Percentiles rank a stretch among this genome's conserved stretches.
Evolutionary conservation across 2,113 vertebrate species (phyloP).

Genomic region (Dicrurus megarhynchus): DNA sequence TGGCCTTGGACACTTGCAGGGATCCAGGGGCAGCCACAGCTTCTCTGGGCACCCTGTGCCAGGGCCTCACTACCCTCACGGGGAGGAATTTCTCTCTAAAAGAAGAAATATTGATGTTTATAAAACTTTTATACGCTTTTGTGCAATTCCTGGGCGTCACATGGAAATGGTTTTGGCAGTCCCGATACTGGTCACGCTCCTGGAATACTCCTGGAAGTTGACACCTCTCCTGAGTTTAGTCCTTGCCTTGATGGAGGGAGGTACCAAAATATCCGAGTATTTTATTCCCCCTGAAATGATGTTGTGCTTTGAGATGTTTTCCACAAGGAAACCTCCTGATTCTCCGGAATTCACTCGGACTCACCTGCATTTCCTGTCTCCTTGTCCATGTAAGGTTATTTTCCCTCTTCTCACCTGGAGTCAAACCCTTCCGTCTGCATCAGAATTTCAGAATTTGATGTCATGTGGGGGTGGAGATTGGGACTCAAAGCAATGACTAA

Average conservation of each 20-base stretch:
- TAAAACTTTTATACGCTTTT: not conserved
- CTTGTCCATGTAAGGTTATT: not conserved
- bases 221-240: not conserved
- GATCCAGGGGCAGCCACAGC: not conserved
- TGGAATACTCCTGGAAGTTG: not conserved
- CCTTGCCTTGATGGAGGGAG: not conserved
- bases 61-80: not conserved
- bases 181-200: not conserved
- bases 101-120: not conserved
- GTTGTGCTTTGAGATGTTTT: not conserved
- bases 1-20: not conserved
- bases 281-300: not conserved
- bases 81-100: not conserved
- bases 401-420: not conserved
- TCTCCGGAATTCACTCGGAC: not conserved
- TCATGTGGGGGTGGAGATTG: conserved; percentile 26
- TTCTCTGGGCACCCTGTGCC: not conserved
- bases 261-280: not conserved
- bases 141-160: not conserved
- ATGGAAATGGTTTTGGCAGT: not conserved
- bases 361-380: not conserved
- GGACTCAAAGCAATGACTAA: conserved; percentile 23
- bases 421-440: conserved; percentile 5
- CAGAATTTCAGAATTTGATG: not conserved
- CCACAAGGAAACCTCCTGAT: not conserved